A percentile compares a stretch with the other conserved stretches of the same genome.
Evolutionary conservation across 2,888 invertebrate species (phyloP).

Genomic region (Acronicta alni): DNA sequence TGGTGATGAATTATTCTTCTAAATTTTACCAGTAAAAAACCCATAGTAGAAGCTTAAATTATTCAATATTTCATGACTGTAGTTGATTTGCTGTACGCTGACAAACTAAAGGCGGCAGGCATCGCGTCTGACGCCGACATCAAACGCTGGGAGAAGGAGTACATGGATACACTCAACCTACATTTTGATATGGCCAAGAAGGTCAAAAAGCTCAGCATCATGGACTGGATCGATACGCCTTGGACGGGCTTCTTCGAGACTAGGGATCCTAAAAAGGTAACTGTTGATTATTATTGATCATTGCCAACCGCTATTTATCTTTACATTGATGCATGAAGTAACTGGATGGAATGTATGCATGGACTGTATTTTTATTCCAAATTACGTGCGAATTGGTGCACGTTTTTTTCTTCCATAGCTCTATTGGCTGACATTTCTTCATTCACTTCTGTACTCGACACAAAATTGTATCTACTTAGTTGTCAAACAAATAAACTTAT

Average conservation of each 20-base stretch:
- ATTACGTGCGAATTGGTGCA: no score
- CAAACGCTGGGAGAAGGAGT: slow-evolving; percentile 85
- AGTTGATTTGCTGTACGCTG: slow-evolving; percentile 92
- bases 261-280: slow-evolving; percentile 93
- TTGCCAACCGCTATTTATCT: no score
- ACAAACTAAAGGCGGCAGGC: slow-evolving; percentile 92
- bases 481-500: no score
- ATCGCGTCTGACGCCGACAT: slow-evolving; percentile 92
- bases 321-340: no score
- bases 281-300: not conserved
- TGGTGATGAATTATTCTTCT: no score
- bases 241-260: slow-evolving; percentile 97
- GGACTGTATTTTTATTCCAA: no score
- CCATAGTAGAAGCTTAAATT: not conserved
- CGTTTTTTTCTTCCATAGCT: no score
- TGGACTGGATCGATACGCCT: slow-evolving; percentile 98
- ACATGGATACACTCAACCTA: slow-evolving; percentile 77
- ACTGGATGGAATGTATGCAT: no score
- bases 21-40: no score
- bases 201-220: slow-evolving; percentile 90
- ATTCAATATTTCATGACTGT: slow-evolving; percentile 39
- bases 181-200: slow-evolving; percentile 85
- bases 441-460: no score
- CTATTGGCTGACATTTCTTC: no score
- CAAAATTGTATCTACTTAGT: no score